phyloP scores from a whole-genome alignment of 2,888 invertebrate species.

The Meandrusa payeni region DNA sequence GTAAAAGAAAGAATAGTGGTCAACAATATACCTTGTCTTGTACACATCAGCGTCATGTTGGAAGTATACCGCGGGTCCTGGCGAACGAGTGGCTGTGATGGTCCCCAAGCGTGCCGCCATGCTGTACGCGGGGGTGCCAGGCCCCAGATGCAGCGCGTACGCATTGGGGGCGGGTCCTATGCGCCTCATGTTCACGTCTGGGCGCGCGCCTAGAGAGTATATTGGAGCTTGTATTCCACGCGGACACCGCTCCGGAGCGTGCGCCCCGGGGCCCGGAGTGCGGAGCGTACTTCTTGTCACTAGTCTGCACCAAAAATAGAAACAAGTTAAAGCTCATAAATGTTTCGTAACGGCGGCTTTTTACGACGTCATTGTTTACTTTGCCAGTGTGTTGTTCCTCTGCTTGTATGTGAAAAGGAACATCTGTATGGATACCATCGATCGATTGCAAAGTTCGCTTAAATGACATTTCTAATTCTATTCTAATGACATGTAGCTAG shows the following conservation, averaged over 20 bases:
- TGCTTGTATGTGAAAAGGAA: too few species aligned
- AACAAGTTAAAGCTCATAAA: too few species aligned
- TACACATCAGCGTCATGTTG: slow-evolving; percentile 62
- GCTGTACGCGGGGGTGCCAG: slow-evolving; percentile 70
- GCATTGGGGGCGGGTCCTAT: slow-evolving; percentile 83
- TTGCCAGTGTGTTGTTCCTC: too few species aligned
- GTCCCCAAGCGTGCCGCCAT: slow-evolving; percentile 63
- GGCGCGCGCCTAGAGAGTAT: slow-evolving; percentile 78
- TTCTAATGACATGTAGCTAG: too few species aligned
- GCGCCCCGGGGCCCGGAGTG: slow-evolving; percentile 84
- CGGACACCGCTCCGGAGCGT: slow-evolving; percentile 81
- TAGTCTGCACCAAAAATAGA: too few species aligned
- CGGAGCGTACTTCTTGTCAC: slow-evolving; percentile 40
- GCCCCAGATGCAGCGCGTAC: slow-evolving; percentile 67
- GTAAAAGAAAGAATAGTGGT: too few species aligned
- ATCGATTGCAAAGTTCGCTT: too few species aligned
- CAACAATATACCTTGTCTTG: slow-evolving; percentile 46
- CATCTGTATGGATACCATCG: too few species aligned
- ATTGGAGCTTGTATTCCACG: slow-evolving; percentile 77
- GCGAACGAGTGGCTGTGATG: slow-evolving; percentile 52
- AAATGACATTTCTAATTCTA: too few species aligned
- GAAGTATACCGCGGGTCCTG: slow-evolving; percentile 79
- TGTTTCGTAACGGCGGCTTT: too few species aligned
- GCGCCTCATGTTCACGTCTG: slow-evolving; percentile 62
- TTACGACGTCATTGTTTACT: too few species aligned